Conservation (phyloP, 1,140 invertebrate species). For the Colletes gigas region DNA sequence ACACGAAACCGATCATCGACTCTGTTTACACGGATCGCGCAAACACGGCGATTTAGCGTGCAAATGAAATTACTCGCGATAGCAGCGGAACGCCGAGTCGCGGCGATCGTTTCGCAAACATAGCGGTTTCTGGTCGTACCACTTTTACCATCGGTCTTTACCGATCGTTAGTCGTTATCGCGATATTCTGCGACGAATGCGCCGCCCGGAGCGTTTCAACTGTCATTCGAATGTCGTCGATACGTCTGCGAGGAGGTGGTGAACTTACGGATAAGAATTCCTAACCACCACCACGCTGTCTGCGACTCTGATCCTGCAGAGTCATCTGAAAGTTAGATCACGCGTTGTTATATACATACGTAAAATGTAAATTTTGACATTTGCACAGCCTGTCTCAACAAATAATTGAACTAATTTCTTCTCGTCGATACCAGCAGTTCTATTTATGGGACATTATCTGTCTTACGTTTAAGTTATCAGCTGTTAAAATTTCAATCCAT, state of each 20-base stretch:
- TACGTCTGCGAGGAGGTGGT: background rate
- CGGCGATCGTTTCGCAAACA: background rate
- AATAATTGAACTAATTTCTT: no score
- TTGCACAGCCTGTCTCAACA: no score
- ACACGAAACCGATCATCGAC: constrained; percentile 14
- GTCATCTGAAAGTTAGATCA: no score
- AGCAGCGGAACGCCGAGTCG: background rate
- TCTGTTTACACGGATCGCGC: constrained; percentile 1
- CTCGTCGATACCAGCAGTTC: no score
- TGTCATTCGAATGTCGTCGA: constrained; percentile 18
- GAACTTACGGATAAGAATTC: background rate
- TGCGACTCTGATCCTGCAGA: no score
- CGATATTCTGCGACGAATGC: background rate
- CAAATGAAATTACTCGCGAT: background rate
- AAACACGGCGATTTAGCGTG: background rate
- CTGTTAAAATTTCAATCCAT: no score
- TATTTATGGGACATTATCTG: no score
- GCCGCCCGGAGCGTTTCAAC: background rate
- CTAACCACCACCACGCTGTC: no score
- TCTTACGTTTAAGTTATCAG: no score
- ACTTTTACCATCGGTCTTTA: background rate
- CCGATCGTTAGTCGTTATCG: background rate
- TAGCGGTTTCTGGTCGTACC: background rate
- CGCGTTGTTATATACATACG: no score
- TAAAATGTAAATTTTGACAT: no score